Percentiles rank a stretch among this genome's conserved stretches.
Conservation (phyloP, 2,113 vertebrate genomes). For the Oreotrochilus melanogaster region DNA sequence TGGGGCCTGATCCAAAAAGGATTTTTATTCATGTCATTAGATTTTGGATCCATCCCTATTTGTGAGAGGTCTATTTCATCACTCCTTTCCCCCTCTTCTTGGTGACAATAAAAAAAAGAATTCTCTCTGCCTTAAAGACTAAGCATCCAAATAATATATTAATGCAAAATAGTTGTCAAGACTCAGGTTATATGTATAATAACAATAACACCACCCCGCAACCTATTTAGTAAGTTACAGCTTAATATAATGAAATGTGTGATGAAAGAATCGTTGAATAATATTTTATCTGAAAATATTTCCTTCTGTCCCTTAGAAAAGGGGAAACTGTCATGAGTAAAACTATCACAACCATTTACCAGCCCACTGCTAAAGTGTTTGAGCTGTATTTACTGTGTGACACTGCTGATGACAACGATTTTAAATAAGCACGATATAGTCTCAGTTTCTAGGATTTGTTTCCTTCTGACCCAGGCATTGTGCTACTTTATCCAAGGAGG, state of each 20-base stretch:
- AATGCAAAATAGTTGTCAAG: conserved; percentile 25
- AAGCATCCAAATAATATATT: neutral
- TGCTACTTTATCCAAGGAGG: neutral
- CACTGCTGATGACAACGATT: neutral
- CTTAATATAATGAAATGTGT: conserved; percentile 21
- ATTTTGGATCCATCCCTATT: neutral
- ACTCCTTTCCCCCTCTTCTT: neutral
- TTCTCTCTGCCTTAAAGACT: neutral
- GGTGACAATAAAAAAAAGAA: neutral
- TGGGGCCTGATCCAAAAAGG: neutral
- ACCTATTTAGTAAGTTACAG: conserved; percentile 20
- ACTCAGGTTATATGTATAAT: neutral
- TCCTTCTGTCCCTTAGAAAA: neutral
- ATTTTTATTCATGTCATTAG: neutral
- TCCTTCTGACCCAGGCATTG: neutral
- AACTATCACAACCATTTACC: neutral
- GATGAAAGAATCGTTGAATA: neutral
- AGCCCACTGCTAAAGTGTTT: neutral
- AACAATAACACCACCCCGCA: neutral
- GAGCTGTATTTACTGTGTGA: neutral
- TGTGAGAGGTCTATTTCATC: neutral
- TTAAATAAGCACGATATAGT: neutral
- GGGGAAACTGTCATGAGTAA: neutral
- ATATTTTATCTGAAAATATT: neutral
- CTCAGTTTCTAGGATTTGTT: neutral